Conservation (phyloP, 2,113 vertebrate genomes). For the Gymnarchus niloticus region DNA sequence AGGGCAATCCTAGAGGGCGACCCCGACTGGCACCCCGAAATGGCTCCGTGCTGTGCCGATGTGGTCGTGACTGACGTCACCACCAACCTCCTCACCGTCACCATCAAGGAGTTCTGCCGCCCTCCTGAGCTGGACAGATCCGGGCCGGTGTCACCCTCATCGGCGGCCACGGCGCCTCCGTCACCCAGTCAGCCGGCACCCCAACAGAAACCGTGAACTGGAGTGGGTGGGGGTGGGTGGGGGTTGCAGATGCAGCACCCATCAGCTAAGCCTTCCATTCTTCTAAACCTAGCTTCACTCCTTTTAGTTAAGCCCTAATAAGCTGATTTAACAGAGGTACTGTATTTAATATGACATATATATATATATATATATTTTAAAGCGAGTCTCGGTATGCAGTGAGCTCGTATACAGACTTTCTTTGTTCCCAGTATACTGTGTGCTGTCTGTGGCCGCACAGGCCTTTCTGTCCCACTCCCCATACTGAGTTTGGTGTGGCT, state of each 20-base stretch:
- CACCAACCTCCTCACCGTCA: slow-evolving; percentile 95
- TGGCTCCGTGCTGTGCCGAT: slow-evolving; percentile 86
- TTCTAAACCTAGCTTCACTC: not conserved
- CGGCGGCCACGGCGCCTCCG: slow-evolving; percentile 21
- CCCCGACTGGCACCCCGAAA: slow-evolving; percentile 83
- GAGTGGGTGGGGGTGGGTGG: slow-evolving; percentile 19
- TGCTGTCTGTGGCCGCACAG: not conserved
- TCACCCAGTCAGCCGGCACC: slow-evolving; percentile 25
- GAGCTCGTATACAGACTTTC: not conserved
- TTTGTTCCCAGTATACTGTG: not conserved
- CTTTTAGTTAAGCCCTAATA: slow-evolving; percentile 4
- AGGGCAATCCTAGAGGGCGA: slow-evolving; percentile 64
- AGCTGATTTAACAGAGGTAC: not conserved
- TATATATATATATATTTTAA: slow-evolving; percentile 5
- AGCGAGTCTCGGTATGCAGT: slow-evolving; percentile 15
- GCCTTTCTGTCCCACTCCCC: not conserved
- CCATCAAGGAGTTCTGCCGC: slow-evolving; percentile 96
- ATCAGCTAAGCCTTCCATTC: slow-evolving; percentile 13
- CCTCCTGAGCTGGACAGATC: slow-evolving; percentile 81
- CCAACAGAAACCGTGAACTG: slow-evolving; percentile 38
- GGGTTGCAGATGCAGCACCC: not conserved
- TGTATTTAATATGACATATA: slow-evolving; percentile 23
- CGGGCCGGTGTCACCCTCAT: slow-evolving; percentile 48
- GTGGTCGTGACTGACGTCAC: slow-evolving; percentile 95
- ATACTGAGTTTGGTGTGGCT: not conserved